These are phyloP conservation scores for Autographa gamma DNA, from an alignment of 2,888 invertebrate species.

Conservation along the genomic window DNA sequence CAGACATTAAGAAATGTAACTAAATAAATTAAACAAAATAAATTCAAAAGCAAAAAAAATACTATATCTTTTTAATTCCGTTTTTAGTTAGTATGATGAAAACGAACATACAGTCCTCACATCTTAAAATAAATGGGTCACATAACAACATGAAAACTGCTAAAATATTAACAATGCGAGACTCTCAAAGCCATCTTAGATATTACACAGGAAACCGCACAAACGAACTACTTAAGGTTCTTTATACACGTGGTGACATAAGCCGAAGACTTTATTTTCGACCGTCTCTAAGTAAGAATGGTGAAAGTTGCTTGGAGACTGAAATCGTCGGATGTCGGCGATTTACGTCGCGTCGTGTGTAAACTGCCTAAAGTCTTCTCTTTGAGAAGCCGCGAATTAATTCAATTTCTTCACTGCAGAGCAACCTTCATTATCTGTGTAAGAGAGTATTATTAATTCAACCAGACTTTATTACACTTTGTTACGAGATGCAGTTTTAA, in stretches of 20 bases:
- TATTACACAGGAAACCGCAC: background rate
- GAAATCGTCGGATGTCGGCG: too few relatives aligned
- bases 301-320: too few relatives aligned
- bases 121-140: background rate
- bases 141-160: background rate
- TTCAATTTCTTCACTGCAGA: constrained; percentile 7
- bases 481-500: constrained; percentile 8
- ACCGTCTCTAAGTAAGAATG: too few relatives aligned
- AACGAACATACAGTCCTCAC: too few relatives aligned
- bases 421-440: background rate
- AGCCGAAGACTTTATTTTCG: too few relatives aligned
- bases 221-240: background rate
- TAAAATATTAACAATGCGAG: background rate
- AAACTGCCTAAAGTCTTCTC: background rate
- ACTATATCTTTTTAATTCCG: too few relatives aligned
- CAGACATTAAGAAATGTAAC: too few relatives aligned
- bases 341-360: too few relatives aligned
- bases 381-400: background rate
- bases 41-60: too few relatives aligned
- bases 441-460: constrained; percentile 7
- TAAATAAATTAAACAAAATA: too few relatives aligned
- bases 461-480: constrained; percentile 3
- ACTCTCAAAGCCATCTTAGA: background rate
- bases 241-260: too few relatives aligned
- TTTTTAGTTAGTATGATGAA: too few relatives aligned